phyloP scores from a whole-genome alignment of 2,888 invertebrate genomes.

The Leptinotarsa haldemani region DNA sequence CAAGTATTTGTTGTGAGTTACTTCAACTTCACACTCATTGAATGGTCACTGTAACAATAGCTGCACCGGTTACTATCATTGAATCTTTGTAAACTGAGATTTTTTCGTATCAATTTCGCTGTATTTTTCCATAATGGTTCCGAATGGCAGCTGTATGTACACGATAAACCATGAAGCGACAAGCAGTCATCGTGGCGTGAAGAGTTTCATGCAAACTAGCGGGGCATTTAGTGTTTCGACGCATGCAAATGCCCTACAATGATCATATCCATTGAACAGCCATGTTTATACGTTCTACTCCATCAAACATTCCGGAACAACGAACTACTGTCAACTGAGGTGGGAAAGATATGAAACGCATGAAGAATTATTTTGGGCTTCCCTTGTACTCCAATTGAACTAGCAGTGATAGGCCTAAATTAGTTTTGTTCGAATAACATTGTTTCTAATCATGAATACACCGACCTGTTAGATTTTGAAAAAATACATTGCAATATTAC shows the following conservation, averaged over 20 bases:
- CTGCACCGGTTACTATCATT: neutral
- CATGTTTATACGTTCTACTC: constrained; percentile 14
- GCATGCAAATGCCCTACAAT: constrained; percentile 26
- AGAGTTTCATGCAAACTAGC: constrained; percentile 24
- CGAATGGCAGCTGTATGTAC: constrained; percentile 4
- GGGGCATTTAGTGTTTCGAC: constrained; percentile 22
- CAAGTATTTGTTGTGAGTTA: too few species aligned
- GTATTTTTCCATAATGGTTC: constrained; percentile 3
- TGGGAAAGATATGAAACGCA: neutral
- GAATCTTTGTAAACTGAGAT: neutral
- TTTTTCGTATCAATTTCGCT: neutral
- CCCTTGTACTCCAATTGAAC: too few species aligned
- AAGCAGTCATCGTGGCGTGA: constrained; percentile 18
- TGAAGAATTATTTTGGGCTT: too few species aligned
- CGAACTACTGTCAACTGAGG: neutral
- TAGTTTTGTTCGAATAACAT: too few species aligned
- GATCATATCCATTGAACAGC: constrained; percentile 17
- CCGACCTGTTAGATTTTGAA: too few species aligned
- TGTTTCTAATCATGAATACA: too few species aligned
- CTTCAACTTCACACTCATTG: neutral
- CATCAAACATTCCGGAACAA: constrained; percentile 13
- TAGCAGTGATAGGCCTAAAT: too few species aligned
- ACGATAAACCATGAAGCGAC: constrained; percentile 13
- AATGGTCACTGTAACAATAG: neutral
- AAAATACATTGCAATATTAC: too few species aligned